These are phyloP conservation scores for Acanthiza pusilla DNA, from an alignment of 2,797 vertebrate genomes.

Conservation along the genomic window DNA sequence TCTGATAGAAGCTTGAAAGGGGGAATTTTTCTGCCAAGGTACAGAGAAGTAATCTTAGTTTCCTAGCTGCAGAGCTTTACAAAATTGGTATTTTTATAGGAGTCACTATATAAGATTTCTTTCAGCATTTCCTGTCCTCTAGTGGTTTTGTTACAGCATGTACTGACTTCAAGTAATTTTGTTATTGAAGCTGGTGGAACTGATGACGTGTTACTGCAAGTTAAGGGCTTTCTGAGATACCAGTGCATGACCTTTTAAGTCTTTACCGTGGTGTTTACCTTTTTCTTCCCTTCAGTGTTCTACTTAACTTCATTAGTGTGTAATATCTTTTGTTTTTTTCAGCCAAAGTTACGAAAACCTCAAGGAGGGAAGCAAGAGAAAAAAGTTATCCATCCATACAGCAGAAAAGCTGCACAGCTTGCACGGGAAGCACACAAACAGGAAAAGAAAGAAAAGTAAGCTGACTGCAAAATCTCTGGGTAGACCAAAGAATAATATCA, in stretches of 20 bases:
- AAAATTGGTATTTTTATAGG: background rate
- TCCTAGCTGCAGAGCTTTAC: background rate
- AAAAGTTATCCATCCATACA: constrained; percentile 90
- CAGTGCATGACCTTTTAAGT: background rate
- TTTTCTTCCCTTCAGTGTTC: background rate
- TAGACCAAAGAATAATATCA: background rate
- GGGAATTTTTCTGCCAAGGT: background rate
- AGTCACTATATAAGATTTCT: background rate
- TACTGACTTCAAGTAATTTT: background rate
- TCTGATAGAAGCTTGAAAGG: background rate
- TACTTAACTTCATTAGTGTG: background rate
- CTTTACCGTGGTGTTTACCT: background rate
- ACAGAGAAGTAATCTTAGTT: background rate
- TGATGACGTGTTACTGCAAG: background rate
- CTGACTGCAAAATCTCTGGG: background rate
- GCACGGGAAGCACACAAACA: constrained; percentile 83
- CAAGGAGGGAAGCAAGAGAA: constrained; percentile 78
- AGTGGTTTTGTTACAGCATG: background rate
- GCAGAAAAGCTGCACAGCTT: constrained; percentile 91
- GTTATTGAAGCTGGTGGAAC: background rate
- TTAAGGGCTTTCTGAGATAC: background rate
- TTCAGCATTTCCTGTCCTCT: background rate
- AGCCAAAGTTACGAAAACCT: constrained; percentile 85
- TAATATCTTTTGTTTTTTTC: constrained; percentile 53
- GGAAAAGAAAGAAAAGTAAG: constrained; percentile 87